Percentiles rank a stretch among this genome's conserved stretches.
Evolutionary conservation across 2,888 invertebrate species (phyloP).

Genomic region (Operophtera brumata): DNA sequence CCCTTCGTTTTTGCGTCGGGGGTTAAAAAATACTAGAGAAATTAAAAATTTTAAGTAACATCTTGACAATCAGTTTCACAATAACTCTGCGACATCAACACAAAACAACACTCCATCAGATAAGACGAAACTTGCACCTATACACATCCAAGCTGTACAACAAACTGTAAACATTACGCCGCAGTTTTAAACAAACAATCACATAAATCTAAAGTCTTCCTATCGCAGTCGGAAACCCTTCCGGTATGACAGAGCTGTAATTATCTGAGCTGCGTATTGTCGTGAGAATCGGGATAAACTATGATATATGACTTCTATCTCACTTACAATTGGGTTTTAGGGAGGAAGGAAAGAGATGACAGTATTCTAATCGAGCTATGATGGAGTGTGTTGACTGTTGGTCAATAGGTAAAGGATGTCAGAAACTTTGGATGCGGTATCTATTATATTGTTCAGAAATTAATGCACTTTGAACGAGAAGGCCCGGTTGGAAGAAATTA

Average conservation of each 20-base stretch:
- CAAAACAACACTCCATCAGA: slow-evolving; percentile 1
- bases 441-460: neutral
- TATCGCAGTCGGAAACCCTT: slow-evolving; percentile 56
- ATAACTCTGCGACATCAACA: too few species aligned
- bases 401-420: slow-evolving; percentile 24
- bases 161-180: slow-evolving; percentile 26
- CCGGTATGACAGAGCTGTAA: slow-evolving; percentile 68
- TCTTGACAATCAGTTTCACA: too few species aligned
- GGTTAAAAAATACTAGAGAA: too few species aligned
- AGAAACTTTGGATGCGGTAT: slow-evolving; percentile 35
- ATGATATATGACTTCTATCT: slow-evolving; percentile 50
- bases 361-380: slow-evolving; percentile 35
- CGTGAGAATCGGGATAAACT: slow-evolving; percentile 59
- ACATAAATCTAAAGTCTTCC: slow-evolving; percentile 46
- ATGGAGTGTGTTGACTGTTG: slow-evolving; percentile 26
- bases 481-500: too few species aligned
- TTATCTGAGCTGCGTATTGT: slow-evolving; percentile 39
- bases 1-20: too few species aligned
- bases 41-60: too few species aligned
- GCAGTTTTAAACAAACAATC: slow-evolving; percentile 38
- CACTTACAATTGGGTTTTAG: slow-evolving; percentile 30
- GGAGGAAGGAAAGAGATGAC: slow-evolving; percentile 38
- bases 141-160: slow-evolving; percentile 11
- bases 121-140: slow-evolving; percentile 3
- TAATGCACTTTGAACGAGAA: neutral